Conservation (phyloP, 2,888 invertebrate genomes). For the Brachylomia viminalis region DNA sequence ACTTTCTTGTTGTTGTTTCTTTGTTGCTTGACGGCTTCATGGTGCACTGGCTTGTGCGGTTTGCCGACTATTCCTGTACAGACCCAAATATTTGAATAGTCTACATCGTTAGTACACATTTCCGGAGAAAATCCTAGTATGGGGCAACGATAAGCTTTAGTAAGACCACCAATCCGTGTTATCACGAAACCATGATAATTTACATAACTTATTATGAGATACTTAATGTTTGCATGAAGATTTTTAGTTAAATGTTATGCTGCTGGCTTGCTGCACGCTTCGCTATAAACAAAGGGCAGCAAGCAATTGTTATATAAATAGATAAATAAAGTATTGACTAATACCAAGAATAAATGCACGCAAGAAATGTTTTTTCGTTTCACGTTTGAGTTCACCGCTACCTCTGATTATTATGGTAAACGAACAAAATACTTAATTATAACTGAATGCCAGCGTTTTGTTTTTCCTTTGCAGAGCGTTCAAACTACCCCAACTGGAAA, state of each 20-base stretch:
- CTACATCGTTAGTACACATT: neutral
- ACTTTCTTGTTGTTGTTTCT: neutral
- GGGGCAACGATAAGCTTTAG: neutral
- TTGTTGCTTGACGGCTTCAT: neutral
- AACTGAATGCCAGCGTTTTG: too few relatives aligned
- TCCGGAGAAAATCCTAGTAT: neutral
- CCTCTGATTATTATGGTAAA: neutral
- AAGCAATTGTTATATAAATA: too few relatives aligned
- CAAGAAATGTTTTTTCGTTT: neutral
- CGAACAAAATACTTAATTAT: neutral
- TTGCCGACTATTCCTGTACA: neutral
- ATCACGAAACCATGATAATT: too few relatives aligned
- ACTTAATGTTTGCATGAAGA: too few relatives aligned
- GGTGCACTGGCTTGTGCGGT: conserved; percentile 3
- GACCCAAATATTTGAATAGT: conserved; percentile 8
- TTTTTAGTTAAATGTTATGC: too few relatives aligned
- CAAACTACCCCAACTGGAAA: conserved; percentile 2
- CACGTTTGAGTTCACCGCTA: neutral
- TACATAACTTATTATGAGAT: too few relatives aligned
- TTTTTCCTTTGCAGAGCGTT: neutral
- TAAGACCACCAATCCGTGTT: neutral
- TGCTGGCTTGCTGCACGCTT: too few relatives aligned
- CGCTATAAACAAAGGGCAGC: too few relatives aligned
- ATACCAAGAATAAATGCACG: neutral
- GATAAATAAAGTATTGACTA: too few relatives aligned